These are phyloP conservation scores for Drosophila recens DNA, from an alignment of 2,888 invertebrate genomes.

Conservation along the genomic window DNA sequence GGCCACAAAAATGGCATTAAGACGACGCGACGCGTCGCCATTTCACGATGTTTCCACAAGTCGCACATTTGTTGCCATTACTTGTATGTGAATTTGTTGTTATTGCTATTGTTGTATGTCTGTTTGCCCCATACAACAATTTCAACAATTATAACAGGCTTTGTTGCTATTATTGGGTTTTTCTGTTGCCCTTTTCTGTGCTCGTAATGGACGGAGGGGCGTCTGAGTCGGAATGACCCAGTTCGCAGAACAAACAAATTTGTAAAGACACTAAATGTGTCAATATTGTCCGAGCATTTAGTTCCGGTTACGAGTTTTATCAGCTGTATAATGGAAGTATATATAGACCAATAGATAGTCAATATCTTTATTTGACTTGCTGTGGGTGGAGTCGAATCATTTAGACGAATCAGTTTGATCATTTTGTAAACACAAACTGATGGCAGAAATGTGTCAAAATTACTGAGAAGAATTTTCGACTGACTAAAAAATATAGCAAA, in stretches of 20 bases:
- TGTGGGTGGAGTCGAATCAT: constrained; percentile 7
- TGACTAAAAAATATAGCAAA: no score
- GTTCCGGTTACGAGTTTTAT: constrained; percentile 69
- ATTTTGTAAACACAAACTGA: constrained; percentile 18
- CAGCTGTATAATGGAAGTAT: constrained; percentile 11
- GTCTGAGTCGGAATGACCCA: constrained; percentile 58
- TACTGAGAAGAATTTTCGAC: not conserved
- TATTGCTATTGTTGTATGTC: constrained; percentile 53
- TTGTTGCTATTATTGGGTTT: constrained; percentile 30
- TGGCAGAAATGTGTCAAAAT: constrained; percentile 11
- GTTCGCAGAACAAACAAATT: constrained; percentile 76
- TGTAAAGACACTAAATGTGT: constrained; percentile 72
- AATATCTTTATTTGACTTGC: constrained; percentile 17
- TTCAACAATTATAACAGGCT: constrained; percentile 41
- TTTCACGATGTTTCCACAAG: constrained; percentile 67
- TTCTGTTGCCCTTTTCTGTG: constrained; percentile 20
- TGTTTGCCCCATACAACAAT: constrained; percentile 30
- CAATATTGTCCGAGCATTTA: constrained; percentile 73
- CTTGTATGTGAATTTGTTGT: constrained; percentile 36
- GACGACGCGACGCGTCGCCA: constrained; percentile 38
- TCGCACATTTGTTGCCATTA: constrained; percentile 49
- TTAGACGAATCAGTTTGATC: constrained; percentile 6
- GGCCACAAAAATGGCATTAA: constrained; percentile 63
- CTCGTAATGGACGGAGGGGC: constrained; percentile 19
- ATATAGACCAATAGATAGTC: constrained; percentile 19